A percentile compares a stretch with the other conserved stretches of the same genome.
Evolutionary conservation across 1,140 invertebrate genomes (phyloP).

Genomic region (Drosophila kurseongensis): DNA sequence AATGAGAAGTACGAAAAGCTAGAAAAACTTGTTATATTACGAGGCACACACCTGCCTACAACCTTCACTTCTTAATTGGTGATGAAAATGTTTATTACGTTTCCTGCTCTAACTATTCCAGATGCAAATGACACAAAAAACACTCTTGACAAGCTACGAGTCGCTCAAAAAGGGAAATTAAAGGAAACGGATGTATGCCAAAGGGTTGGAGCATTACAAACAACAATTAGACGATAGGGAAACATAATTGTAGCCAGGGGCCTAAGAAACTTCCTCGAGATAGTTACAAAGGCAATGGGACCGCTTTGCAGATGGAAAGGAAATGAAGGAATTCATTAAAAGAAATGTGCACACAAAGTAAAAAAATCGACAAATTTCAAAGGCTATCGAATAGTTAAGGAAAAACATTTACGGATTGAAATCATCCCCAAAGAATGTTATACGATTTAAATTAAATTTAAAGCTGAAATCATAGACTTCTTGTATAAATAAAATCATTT

Average conservation of each 20-base stretch:
- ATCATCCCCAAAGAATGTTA: neutral
- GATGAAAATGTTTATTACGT: conserved; percentile 35
- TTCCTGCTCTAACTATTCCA: conserved; percentile 29
- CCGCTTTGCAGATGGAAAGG: conserved; percentile 7
- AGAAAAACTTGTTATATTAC: conserved; percentile 56
- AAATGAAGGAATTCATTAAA: conserved; percentile 27
- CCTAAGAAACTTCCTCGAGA: conserved; percentile 13
- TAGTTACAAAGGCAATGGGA: conserved; percentile 8
- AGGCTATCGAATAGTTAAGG: neutral
- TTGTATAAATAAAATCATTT: too few relatives aligned
- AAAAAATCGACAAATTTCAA: neutral
- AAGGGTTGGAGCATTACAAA: conserved; percentile 29
- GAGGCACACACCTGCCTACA: conserved; percentile 6
- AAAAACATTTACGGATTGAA: neutral
- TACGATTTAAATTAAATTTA: neutral
- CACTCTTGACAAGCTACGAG: conserved; percentile 21
- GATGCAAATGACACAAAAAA: conserved; percentile 37
- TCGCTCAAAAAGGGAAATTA: conserved; percentile 35
- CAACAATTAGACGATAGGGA: conserved; percentile 46
- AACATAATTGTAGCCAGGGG: conserved; percentile 34
- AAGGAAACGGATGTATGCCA: conserved; percentile 45
- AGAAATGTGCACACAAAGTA: conserved; percentile 13
- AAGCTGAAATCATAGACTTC: neutral
- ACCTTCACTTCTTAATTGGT: neutral
- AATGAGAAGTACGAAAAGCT: conserved; percentile 44